phyloP scores from a whole-genome alignment of 1,140 invertebrate species.

The Euura lappo region DNA sequence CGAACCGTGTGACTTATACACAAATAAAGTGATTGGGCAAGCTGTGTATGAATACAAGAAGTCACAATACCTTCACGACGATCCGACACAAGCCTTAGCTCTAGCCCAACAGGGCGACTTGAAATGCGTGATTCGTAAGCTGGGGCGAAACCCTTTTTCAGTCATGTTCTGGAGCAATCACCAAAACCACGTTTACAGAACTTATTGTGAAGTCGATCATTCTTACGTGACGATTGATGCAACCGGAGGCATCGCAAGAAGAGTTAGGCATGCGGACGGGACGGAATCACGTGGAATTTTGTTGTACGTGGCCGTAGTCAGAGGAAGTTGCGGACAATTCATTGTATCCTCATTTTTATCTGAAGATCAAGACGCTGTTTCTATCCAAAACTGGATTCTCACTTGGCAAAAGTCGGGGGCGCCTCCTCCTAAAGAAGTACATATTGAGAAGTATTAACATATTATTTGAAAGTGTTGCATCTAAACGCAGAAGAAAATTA shows the following conservation, averaged over 20 bases:
- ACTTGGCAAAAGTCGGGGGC: no score
- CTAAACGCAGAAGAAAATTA: no score
- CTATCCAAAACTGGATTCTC: no score
- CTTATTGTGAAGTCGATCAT: not conserved
- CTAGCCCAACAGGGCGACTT: not conserved
- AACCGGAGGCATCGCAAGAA: not conserved
- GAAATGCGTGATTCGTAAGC: not conserved
- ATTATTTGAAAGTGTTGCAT: no score
- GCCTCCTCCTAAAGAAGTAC: no score
- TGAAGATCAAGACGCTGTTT: no score
- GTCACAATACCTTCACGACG: not conserved
- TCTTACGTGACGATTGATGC: no score
- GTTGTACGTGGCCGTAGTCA: no score
- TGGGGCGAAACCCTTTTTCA: not conserved
- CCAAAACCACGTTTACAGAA: constrained; percentile 1
- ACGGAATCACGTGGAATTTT: no score
- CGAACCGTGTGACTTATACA: not conserved
- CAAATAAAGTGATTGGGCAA: not conserved
- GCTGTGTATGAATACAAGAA: not conserved
- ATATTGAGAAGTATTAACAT: no score
- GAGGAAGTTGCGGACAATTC: no score
- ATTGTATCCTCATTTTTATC: no score
- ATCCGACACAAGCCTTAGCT: not conserved
- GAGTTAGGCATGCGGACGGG: not conserved
- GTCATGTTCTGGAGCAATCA: not conserved